Evolutionary conservation across 2,888 invertebrate species (phyloP).

Genomic region (Lithophane ornitopus): DNA sequence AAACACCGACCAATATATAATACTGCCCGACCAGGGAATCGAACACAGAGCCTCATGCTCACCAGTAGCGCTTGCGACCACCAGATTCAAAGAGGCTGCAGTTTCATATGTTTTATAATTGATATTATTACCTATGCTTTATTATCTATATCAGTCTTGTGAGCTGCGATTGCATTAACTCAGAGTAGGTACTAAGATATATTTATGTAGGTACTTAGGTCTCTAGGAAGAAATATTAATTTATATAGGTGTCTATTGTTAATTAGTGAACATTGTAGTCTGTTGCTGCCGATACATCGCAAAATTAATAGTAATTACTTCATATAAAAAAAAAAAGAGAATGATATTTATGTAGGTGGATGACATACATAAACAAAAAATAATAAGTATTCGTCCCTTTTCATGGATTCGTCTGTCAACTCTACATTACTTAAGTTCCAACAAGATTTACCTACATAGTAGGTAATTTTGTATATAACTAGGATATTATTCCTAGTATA

Average conservation of each 20-base stretch:
- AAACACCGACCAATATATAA: neutral
- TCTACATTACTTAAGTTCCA: neutral
- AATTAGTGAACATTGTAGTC: neutral
- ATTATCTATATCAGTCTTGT: neutral
- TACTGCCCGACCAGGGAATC: neutral
- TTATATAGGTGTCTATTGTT: neutral
- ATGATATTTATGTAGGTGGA: neutral
- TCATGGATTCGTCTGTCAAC: neutral
- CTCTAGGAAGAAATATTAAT: neutral
- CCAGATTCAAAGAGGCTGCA: neutral
- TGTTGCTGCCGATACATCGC: neutral
- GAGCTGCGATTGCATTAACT: neutral
- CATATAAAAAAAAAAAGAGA: neutral
- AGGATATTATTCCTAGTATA: neutral
- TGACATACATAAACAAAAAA: neutral
- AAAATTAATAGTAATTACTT: neutral
- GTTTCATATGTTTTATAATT: conserved; percentile 4
- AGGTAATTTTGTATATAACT: neutral
- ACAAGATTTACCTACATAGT: neutral
- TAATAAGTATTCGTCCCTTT: neutral
- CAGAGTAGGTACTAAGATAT: neutral
- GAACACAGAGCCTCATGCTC: neutral
- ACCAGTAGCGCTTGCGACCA: neutral
- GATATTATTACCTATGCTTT: neutral
- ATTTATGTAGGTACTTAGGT: neutral